Conservation (phyloP, 1,140 invertebrate genomes). For the Pogonomyrmex barbatus region DNA sequence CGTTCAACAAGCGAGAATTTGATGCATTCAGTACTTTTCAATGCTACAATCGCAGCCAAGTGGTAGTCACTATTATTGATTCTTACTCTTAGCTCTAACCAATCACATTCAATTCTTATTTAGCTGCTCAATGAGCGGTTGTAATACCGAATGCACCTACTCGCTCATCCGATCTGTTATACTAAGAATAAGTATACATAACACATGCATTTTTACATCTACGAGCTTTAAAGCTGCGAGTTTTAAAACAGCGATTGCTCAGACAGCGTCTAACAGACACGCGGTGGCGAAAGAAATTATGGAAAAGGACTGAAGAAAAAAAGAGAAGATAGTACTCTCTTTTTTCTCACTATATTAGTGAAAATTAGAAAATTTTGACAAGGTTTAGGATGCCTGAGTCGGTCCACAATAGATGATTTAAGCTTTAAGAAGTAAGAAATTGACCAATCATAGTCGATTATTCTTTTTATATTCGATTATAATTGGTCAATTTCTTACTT, state of each 20-base stretch:
- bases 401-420: too few relatives aligned
- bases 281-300: constrained; percentile 37
- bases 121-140: too few relatives aligned
- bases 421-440: too few relatives aligned
- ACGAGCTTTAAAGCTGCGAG: constrained; percentile 30
- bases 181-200: not conserved
- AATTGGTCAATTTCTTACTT: too few relatives aligned
- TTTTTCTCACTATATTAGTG: not conserved
- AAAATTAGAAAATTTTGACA: constrained; percentile 5
- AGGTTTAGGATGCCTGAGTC: constrained; percentile 48
- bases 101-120: too few relatives aligned
- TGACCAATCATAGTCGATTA: too few relatives aligned
- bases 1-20: not conserved
- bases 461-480: too few relatives aligned
- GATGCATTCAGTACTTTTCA: too few relatives aligned
- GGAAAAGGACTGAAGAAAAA: constrained; percentile 59
- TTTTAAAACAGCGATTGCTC: constrained; percentile 38
- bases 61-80: too few relatives aligned
- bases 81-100: too few relatives aligned
- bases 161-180: not conserved
- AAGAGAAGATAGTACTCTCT: constrained; percentile 27
- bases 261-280: not conserved
- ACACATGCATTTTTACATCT: constrained; percentile 20
- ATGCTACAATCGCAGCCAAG: too few relatives aligned
- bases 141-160: not conserved